Conservation (phyloP, 2,888 invertebrate species). For the Thelaira solivaga region DNA sequence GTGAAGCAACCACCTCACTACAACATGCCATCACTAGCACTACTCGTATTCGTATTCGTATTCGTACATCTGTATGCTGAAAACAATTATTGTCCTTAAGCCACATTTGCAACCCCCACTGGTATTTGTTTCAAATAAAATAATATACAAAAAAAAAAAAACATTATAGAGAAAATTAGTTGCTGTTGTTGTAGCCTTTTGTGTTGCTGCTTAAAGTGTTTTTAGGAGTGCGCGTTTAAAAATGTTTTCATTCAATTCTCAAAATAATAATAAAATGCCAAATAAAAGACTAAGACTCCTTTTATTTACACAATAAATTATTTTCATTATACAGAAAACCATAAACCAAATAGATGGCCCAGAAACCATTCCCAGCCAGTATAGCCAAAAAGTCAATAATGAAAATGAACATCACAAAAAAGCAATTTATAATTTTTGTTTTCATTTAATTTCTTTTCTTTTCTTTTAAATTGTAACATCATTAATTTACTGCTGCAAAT, state of each 20-base stretch:
- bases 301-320: conserved; percentile 48
- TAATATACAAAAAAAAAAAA: no score
- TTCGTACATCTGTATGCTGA: conserved; percentile 21
- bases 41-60: no score
- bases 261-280: conserved; percentile 41
- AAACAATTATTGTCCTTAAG: conserved; percentile 33
- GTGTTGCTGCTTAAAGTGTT: conserved; percentile 21
- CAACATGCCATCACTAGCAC: no score
- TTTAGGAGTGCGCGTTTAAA: neutral
- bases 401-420: conserved; percentile 23
- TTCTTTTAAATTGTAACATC: conserved; percentile 53
- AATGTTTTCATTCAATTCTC: conserved; percentile 31
- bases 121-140: conserved; percentile 10
- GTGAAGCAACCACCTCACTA: no score
- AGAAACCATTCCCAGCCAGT: no score
- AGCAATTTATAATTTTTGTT: no score
- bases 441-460: no score
- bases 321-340: conserved; percentile 38
- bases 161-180: conserved; percentile 30
- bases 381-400: conserved; percentile 15
- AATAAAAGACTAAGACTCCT: conserved; percentile 39
- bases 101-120: conserved; percentile 47
- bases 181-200: conserved; percentile 19
- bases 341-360: conserved; percentile 30
- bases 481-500: conserved; percentile 60